Evolutionary conservation across 2,888 invertebrate genomes (phyloP), one percentile per base, ranked within the genome.

Genomic region (Agrochola circellaris): DNA sequence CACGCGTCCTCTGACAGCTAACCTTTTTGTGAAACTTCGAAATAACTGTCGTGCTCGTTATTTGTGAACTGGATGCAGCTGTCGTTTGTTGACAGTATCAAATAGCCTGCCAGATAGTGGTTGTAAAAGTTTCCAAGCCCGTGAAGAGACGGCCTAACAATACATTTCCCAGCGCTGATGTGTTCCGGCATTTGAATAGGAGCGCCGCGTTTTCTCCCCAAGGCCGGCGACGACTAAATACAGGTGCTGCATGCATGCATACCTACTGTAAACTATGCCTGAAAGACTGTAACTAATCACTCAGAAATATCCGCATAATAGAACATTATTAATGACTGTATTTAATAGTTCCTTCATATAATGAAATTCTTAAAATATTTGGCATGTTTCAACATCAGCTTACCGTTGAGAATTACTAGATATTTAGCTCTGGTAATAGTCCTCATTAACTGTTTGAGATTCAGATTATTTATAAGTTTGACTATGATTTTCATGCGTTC

Each of bases 151-250:
- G 34, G 58, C 83, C 68, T 72, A 83, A 87, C 83, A 88, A 82
- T 81, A 81, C 73, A 54, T 76, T 84, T 77, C 73, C 67, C 66
- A 26, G 72, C 30, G 42, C 61, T 84, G 79, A 88, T 86, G 76
- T 81, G 77, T 87, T 86, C 88, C 88, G 87, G 84, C 88, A 86
- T 65, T n/a, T 79, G 79, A 76, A 79, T 77, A 75, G 79, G 58
- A 72, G 62, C 64, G 38, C 54, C 61, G 38, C 56, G 71, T 75
- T 42, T 42, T 11, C 58, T 42, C 15, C 66, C 38, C 86, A 87
- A 87, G 87, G 87, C 78, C 73, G 54, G 2, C 30, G 56, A 62
- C 38, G 66, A 79, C 70, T 77, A 73, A 65, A 79, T 71, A 75
- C 86, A 88, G 73, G 77, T 83, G 62, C n/a, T 68, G 62, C 69